phyloP scores from a whole-genome alignment of 53 echinoderm and acorn worm species.

The Arbacia lixula region DNA sequence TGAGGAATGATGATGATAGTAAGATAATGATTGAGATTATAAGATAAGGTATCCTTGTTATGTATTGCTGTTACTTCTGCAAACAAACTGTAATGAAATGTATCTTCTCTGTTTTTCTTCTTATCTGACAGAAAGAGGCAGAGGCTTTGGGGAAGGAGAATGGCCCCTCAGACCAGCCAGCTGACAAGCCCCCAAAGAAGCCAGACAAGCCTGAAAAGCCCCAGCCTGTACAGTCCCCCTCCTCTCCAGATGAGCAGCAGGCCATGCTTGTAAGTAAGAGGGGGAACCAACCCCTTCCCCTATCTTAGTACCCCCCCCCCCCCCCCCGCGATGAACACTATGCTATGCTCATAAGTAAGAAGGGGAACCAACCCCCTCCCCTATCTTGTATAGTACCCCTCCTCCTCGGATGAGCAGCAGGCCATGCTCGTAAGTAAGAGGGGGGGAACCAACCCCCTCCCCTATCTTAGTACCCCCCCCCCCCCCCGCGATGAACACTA shows the following conservation, averaged over 20 bases:
- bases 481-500: neutral
- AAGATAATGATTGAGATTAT: too few relatives aligned
- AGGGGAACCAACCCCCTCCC: constrained; percentile 3
- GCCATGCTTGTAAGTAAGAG: constrained; percentile 45
- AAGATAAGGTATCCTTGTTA: too few relatives aligned
- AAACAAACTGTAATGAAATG: neutral
- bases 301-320: too few relatives aligned
- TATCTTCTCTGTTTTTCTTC: neutral
- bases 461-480: too few relatives aligned
- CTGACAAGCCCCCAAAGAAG: constrained; percentile 72
- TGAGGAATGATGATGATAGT: too few relatives aligned
- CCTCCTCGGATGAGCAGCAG: neutral
- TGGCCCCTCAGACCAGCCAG: constrained; percentile 63
- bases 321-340: neutral
- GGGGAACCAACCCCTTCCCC: neutral
- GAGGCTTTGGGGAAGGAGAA: constrained; percentile 71
- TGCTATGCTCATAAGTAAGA: neutral
- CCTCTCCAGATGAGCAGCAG: constrained; percentile 49
- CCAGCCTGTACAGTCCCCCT: constrained; percentile 56
- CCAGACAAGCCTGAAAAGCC: constrained; percentile 81
- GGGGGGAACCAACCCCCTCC: neutral
- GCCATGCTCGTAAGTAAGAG: neutral
- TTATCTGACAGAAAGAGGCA: constrained; percentile 66
- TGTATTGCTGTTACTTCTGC: too few relatives aligned
- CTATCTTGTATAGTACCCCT: neutral